Percentiles rank a stretch among this genome's conserved stretches.
Evolutionary conservation across 1,140 invertebrate genomes (phyloP).

Genomic region (Nasonia giraulti): DNA sequence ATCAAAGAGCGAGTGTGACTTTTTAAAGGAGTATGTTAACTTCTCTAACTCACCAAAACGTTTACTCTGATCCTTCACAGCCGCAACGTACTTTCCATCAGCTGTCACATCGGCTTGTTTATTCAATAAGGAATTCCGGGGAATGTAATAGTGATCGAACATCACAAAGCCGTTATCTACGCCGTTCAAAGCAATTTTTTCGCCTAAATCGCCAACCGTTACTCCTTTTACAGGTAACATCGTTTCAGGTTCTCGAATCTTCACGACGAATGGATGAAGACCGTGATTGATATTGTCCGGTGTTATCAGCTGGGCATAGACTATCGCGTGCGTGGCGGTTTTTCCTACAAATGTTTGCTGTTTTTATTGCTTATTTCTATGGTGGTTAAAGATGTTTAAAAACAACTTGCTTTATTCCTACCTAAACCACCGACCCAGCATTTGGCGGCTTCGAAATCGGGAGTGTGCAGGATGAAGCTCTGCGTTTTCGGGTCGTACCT

Average conservation of each 20-base stretch:
- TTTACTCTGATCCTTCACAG: slow-evolving; percentile 84
- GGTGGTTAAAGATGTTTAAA: neutral
- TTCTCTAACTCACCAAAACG: slow-evolving; percentile 76
- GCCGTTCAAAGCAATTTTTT: slow-evolving; percentile 91
- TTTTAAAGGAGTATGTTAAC: neutral
- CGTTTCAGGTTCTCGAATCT: slow-evolving; percentile 85
- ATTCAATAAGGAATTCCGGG: slow-evolving; percentile 88
- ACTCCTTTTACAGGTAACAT: slow-evolving; percentile 83
- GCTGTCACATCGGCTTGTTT: slow-evolving; percentile 90
- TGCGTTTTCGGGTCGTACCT: slow-evolving; percentile 86
- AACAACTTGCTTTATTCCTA: slow-evolving; percentile 59
- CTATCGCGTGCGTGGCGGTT: slow-evolving; percentile 88
- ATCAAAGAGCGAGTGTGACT: neutral
- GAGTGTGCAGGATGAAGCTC: slow-evolving; percentile 92
- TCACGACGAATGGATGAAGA: slow-evolving; percentile 89
- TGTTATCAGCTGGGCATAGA: slow-evolving; percentile 89
- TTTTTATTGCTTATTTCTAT: neutral
- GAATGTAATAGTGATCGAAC: slow-evolving; percentile 90
- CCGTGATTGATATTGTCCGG: slow-evolving; percentile 88
- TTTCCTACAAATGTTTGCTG: slow-evolving; percentile 77
- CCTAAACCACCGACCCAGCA: slow-evolving; percentile 95
- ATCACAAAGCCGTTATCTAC: slow-evolving; percentile 94
- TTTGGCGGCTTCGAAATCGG: slow-evolving; percentile 95
- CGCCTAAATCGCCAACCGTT: slow-evolving; percentile 88
- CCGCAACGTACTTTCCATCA: slow-evolving; percentile 87